Base-by-base conservation (phyloP, 2,797 vertebrate genomes). In the Malurus leucopterus region DNA sequence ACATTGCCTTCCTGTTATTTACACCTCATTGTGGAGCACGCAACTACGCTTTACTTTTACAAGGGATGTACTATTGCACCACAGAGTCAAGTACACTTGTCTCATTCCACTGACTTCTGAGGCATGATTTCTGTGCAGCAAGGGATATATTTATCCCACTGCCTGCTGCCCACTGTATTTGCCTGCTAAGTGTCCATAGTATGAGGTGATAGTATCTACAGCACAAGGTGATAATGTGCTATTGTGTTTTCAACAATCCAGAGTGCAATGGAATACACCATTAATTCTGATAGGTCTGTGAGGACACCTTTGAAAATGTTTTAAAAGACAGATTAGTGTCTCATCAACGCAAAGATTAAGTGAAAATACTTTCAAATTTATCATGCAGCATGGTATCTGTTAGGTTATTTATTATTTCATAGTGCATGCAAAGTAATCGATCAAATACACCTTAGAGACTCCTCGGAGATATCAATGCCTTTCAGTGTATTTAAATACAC, bases 381-480 rank as follows among this genome's bases (percentile, higher is more conserved):
- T 95, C 95, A 93, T 49, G 69, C 85, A 73, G 88, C 41, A 24
- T 70, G 94, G 89, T 89, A 89, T 90, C 90, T 95, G 75, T 89
- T 89, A 90, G 90, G 95, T 93, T 96, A 96, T 95, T 96, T 96
- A 93, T 96, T 96, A 95, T 96, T 96, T 93, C 94, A 91, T 68
- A 84, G 73, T n/a, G 9, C 58, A 75, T 90, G 80, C 49, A 69
- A 90, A 84, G 89, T 34, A 72, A 96, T 90, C 92, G 90, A 95
- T 96, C 95, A 95, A 94, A 96, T 82, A 94, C 61, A 94, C 86
- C 94, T 94, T 69, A 36, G 89, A 93, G 71, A 92, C 91, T 95
- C 88, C 84, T 94, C 5, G 0, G 91, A 93, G 88, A 88, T 91
- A 79, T 1, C n/a, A 92, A 11, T 27, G 58, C 81, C 51, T 89